Evolutionary conservation across 2,797 vertebrate species (phyloP).

Genomic region (Lacerta viridis): DNA sequence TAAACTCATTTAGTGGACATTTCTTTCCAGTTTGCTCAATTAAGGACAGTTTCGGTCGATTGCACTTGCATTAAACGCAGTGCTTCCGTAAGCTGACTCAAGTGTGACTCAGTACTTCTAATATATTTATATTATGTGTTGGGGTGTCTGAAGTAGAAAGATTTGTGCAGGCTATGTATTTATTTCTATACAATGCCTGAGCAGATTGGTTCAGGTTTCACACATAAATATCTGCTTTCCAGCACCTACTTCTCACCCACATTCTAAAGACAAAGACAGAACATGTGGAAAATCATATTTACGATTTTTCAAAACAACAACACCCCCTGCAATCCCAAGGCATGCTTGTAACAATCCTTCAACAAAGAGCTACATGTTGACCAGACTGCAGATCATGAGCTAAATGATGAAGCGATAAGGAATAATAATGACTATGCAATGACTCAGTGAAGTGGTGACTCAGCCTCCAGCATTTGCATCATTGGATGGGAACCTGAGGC

Average conservation of each 20-base stretch:
- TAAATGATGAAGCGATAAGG: not conserved
- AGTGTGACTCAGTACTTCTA: slow-evolving; percentile 30
- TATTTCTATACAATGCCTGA: slow-evolving; percentile 24
- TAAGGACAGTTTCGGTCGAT: not conserved
- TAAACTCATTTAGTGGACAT: not conserved
- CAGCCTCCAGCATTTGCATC: not conserved
- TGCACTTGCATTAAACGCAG: slow-evolving; percentile 18
- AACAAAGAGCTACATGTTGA: not conserved
- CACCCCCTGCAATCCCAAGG: not conserved
- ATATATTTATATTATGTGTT: slow-evolving; percentile 14
- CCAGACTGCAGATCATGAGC: not conserved
- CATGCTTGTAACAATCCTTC: slow-evolving; percentile 10
- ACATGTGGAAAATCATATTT: not conserved
- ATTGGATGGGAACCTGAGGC: no score
- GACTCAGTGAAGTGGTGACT: not conserved
- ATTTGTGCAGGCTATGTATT: slow-evolving; percentile 39
- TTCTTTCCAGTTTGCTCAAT: not conserved
- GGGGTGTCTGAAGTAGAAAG: slow-evolving; percentile 28
- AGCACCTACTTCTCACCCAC: not conserved
- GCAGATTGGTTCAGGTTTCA: not conserved
- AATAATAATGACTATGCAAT: not conserved
- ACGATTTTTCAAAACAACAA: not conserved
- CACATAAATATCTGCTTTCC: slow-evolving; percentile 23
- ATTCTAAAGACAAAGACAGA: slow-evolving; percentile 11
- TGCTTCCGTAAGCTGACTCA: slow-evolving; percentile 18